Conservation (phyloP, 1,140 invertebrate species). For the Apocrypta bakeri region DNA sequence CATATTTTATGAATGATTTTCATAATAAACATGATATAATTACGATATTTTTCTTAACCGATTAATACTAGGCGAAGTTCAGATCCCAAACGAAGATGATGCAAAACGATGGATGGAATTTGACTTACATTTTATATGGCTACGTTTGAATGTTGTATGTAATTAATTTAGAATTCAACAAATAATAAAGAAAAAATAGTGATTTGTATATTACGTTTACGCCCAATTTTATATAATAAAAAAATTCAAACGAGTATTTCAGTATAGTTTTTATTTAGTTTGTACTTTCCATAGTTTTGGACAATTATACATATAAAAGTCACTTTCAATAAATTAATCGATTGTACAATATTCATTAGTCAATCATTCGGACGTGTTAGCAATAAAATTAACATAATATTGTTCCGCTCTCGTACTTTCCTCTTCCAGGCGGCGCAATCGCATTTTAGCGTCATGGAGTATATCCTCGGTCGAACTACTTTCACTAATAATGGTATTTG, state of each 20-base stretch:
- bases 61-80: constrained; percentile 75
- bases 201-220: constrained; percentile 70
- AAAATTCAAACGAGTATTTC: constrained; percentile 47
- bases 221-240: constrained; percentile 71
- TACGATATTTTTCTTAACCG: constrained; percentile 69
- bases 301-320: constrained; percentile 39
- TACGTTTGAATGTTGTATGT: constrained; percentile 74
- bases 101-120: constrained; percentile 64
- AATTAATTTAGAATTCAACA: constrained; percentile 70
- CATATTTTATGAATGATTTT: background rate
- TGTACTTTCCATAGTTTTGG: constrained; percentile 16
- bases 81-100: constrained; percentile 77
- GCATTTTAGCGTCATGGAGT: constrained; percentile 69
- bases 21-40: background rate
- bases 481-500: constrained; percentile 66
- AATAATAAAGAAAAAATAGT: constrained; percentile 69
- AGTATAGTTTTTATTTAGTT: constrained; percentile 29
- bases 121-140: constrained; percentile 73
- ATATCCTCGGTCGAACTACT: constrained; percentile 72
- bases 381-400: constrained; percentile 67
- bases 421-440: constrained; percentile 67
- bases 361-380: constrained; percentile 56
- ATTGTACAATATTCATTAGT: constrained; percentile 43
- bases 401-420: constrained; percentile 70
- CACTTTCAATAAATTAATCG: constrained; percentile 30